Conservation (phyloP, 2,797 vertebrate genomes). For the Poecilia wingei region DNA sequence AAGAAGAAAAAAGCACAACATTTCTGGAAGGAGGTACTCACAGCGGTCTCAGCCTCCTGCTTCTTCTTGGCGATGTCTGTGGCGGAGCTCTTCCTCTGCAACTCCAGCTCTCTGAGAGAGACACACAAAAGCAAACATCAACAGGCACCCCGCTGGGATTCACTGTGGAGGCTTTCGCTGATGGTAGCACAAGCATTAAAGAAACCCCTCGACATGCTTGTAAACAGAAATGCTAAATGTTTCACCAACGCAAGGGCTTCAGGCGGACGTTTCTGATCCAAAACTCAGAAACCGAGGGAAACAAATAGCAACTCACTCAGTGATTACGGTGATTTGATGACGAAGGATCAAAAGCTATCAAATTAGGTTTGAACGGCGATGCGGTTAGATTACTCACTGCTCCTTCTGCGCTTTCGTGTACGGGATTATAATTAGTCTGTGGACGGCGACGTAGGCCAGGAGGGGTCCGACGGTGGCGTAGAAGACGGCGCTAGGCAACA, state of each 20-base stretch:
- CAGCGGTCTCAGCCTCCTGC: constrained; percentile 95
- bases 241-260: neutral
- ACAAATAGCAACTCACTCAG: neutral
- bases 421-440: constrained; percentile 91
- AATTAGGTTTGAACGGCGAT: neutral
- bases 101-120: constrained; percentile 88
- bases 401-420: constrained; percentile 92
- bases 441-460: constrained; percentile 89
- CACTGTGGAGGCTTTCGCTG: constrained; percentile 37
- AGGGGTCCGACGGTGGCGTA: constrained; percentile 94
- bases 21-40: constrained; percentile 77
- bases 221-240: constrained; percentile 23
- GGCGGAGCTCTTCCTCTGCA: constrained; percentile 91
- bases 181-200: constrained; percentile 38
- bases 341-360: neutral
- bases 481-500: constrained; percentile 95
- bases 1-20: constrained; percentile 1
- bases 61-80: constrained; percentile 93
- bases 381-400: constrained; percentile 81
- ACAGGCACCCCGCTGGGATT: constrained; percentile 56
- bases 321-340: neutral
- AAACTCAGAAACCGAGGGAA: neutral
- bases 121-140: constrained; percentile 46
- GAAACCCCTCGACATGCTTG: constrained; percentile 19
- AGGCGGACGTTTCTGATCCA: constrained; percentile 1